These are phyloP conservation scores for Platysternon megacephalum DNA, from an alignment of 2,113 vertebrate species.

Conservation along the genomic window DNA sequence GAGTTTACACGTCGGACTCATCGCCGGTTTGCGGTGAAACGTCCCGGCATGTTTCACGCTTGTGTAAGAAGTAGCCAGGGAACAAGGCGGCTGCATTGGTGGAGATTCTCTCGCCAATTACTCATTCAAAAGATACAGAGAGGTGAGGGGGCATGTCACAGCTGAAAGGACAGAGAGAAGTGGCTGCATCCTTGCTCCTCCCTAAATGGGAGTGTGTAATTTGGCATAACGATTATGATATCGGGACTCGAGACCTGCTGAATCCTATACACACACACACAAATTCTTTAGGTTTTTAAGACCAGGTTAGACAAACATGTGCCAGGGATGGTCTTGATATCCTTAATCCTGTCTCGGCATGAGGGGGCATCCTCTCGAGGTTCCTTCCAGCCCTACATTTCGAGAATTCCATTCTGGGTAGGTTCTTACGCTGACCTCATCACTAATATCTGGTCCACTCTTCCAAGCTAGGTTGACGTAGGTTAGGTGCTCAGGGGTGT, in stretches of 20 bases:
- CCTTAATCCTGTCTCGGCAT: background rate
- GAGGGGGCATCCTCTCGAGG: background rate
- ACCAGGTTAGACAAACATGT: background rate
- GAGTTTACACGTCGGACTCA: background rate
- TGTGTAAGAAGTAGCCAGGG: fast-evolving
- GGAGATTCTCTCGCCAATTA: background rate
- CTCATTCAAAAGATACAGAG: background rate
- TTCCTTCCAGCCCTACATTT: background rate
- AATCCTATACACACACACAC: background rate
- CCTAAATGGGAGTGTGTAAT: background rate
- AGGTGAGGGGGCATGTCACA: background rate
- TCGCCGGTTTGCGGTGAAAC: fast-evolving
- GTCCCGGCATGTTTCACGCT: fast-evolving
- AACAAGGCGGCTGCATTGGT: background rate
- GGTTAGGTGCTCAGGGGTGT: background rate
- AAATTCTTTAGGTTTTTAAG: background rate
- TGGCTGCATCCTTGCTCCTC: background rate
- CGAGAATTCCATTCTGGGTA: background rate
- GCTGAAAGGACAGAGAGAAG: background rate
- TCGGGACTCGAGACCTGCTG: background rate
- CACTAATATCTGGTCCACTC: background rate
- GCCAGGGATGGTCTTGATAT: background rate
- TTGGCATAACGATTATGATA: background rate
- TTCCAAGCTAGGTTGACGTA: background rate
- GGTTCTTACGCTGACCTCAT: background rate